phyloP scores from a whole-genome alignment of 2,113 vertebrate species.

The Herpailurus yagouaroundi region DNA sequence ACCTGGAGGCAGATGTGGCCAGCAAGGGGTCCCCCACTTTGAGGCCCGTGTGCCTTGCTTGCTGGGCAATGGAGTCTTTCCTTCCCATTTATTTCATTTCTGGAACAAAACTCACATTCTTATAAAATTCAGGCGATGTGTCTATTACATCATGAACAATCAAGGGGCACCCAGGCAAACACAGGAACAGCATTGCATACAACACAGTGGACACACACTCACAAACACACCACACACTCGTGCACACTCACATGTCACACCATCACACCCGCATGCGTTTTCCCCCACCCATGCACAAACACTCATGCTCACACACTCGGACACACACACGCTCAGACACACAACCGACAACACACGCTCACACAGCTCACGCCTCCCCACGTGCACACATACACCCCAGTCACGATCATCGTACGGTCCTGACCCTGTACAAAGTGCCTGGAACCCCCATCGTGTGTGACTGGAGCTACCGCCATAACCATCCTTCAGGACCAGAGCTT shows the following conservation, averaged over 20 bases:
- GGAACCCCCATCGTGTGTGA: background rate
- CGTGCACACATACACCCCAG: too few species aligned
- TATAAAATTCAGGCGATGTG: background rate
- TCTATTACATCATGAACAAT: too few species aligned
- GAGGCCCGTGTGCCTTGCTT: too few species aligned
- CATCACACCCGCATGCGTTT: background rate
- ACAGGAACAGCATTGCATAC: fast-evolving
- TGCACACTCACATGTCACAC: background rate
- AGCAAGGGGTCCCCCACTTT: fast-evolving
- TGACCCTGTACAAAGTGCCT: fast-evolving
- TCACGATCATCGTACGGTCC: background rate
- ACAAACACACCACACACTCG: background rate
- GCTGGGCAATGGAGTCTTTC: fast-evolving
- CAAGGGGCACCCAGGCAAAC: background rate
- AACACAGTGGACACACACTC: background rate
- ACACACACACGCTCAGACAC: background rate
- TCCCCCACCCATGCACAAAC: too few species aligned
- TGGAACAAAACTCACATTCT: background rate
- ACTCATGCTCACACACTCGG: background rate
- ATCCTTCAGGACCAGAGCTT: fast-evolving
- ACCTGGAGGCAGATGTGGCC: fast-evolving
- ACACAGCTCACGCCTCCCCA: background rate
- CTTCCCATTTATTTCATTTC: background rate
- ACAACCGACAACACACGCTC: background rate
- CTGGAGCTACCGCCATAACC: fast-evolving